Evolutionary conservation across 2,888 invertebrate genomes (phyloP), one percentile per base, ranked within the genome.

Genomic region (Nomada lathburiana): DNA sequence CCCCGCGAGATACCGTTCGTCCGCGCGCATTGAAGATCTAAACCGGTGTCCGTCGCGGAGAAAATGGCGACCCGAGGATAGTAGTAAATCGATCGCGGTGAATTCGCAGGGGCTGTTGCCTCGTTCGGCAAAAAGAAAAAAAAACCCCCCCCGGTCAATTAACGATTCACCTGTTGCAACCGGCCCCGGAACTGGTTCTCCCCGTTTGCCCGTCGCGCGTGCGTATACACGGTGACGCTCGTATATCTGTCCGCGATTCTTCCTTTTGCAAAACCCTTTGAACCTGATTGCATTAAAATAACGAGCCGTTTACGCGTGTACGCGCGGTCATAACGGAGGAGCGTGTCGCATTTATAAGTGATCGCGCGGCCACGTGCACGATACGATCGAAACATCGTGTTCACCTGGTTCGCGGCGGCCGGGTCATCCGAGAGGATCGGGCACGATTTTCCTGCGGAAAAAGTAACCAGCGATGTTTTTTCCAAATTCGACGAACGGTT

Each of bases 191-290:
- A 77, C 80, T 77, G 77, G 71, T 77, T 71, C 70, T 77, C 65
- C 65, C n/a, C 18, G 23, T 18, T 20, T 10, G 42, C 18, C 11
- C 11, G 2, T 20, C 62, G 16, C 11, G 42, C 63, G 63, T 26
- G 71, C 52, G 20, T 18, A 16, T n/a, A 52, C 47, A 11, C 59
- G 36, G 20, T 26, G 57, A 64, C 50, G 64, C 59, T 59, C 23
- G 29, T 63, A 55, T 57, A 50, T 78, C 74, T 47, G n/a, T 44
- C 53, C 50, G 18, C 55, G 16, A 20, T 70, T 44, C 57, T 71
- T 76, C 60, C 53, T 76, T 80, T 71, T 80, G 57, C 80, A 65
- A 36, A 65, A 76, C 76, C 76, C 76, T 80, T 76, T 72, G 72
- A 72, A 80, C 63, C 50, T 68, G 44, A 72, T 80, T 72, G 67